These are phyloP conservation scores for Apamea epomidion DNA, from an alignment of 2,888 invertebrate genomes.

Conservation along the genomic window DNA sequence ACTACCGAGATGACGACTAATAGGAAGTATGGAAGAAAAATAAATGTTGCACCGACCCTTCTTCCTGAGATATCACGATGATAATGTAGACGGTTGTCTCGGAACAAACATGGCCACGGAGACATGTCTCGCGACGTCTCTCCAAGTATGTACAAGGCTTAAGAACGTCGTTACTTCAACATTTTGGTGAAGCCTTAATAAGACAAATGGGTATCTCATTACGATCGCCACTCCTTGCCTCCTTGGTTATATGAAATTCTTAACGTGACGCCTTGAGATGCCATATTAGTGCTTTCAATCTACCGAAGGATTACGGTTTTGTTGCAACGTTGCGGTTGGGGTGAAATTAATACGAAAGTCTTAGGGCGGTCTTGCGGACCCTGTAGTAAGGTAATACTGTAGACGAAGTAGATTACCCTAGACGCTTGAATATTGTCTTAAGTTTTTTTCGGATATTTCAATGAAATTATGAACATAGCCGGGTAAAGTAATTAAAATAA, in stretches of 20 bases:
- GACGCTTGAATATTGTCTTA: constrained; percentile 9
- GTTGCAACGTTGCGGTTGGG: constrained; percentile 60
- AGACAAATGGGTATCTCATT: constrained; percentile 84
- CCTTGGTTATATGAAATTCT: constrained; percentile 75
- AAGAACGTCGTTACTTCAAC: constrained; percentile 53
- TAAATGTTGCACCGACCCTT: background rate
- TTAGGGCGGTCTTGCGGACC: constrained; percentile 30
- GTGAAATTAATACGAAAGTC: constrained; percentile 62
- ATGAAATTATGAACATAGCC: background rate
- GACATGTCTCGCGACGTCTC: background rate
- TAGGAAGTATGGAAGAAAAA: too few relatives aligned
- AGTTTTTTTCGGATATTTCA: constrained; percentile 20
- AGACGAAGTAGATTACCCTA: constrained; percentile 1
- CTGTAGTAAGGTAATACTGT: constrained; percentile 31
- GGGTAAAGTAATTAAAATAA: background rate
- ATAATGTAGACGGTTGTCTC: background rate
- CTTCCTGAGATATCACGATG: background rate
- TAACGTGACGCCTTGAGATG: constrained; percentile 73
- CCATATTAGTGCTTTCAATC: constrained; percentile 78
- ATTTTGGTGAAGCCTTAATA: constrained; percentile 83
- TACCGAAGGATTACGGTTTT: constrained; percentile 61
- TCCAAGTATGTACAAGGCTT: background rate
- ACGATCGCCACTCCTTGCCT: constrained; percentile 69
- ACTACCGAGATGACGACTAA: background rate
- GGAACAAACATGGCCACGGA: background rate